These are phyloP conservation scores for Brachyhypopomus gauderio DNA, from an alignment of 2,113 vertebrate genomes.

Conservation along the genomic window DNA sequence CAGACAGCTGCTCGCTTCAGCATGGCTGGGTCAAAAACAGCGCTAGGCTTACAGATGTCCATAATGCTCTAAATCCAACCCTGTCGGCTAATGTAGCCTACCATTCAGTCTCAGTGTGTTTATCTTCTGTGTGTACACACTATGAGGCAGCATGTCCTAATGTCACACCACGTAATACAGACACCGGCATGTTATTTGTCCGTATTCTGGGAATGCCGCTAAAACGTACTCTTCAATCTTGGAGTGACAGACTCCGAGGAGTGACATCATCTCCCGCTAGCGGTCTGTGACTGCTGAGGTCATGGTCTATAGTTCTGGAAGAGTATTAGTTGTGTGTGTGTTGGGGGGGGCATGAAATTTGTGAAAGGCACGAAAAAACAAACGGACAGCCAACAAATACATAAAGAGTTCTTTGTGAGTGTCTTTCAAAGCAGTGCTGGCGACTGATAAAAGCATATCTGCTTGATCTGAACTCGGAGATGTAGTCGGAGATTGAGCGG, in stretches of 20 bases:
- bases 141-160: not conserved
- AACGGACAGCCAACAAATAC: conserved; percentile 49
- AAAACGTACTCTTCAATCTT: not conserved
- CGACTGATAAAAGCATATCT: conserved; percentile 45
- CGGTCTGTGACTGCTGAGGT: conserved; percentile 32
- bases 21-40: too few species aligned
- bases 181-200: not conserved
- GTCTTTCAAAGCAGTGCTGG: conserved; percentile 43
- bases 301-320: conserved; percentile 28
- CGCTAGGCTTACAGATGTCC: too few species aligned
- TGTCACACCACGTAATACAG: not conserved
- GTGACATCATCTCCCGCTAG: conserved; percentile 28
- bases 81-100: too few species aligned
- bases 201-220: not conserved
- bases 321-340: conserved; percentile 4
- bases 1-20: too few species aligned
- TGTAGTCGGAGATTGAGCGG: not conserved
- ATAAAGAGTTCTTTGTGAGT: conserved; percentile 50
- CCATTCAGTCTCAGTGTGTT: too few species aligned
- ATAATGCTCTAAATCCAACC: too few species aligned
- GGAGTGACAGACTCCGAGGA: conserved; percentile 1
- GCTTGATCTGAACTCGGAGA: conserved; percentile 34
- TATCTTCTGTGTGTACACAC: not conserved
- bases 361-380: conserved; percentile 41
- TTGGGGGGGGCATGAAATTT: conserved; percentile 30